Percentiles rank a stretch among this genome's conserved stretches.
These are phyloP conservation scores for Penaeus vannamei DNA, from an alignment of 1,140 invertebrate genomes.

Conservation along the genomic window DNA sequence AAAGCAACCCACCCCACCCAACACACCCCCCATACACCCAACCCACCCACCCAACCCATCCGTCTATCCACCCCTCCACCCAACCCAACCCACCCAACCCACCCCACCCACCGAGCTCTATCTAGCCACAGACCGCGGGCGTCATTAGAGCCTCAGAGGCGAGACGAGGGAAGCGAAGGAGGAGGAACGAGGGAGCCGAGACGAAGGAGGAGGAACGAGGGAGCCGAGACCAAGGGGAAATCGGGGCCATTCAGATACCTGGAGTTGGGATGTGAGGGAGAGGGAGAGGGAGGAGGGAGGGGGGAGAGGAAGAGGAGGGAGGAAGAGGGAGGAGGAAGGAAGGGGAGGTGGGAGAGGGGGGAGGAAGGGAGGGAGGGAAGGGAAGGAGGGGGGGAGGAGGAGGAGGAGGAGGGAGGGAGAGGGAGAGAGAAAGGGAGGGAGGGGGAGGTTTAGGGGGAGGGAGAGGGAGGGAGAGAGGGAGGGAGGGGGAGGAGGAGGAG, in stretches of 20 bases:
- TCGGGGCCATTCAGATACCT: not conserved
- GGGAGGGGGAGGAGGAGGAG: not conserved
- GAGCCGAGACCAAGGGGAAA: not conserved
- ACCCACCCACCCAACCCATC: no score
- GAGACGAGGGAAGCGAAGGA: not conserved
- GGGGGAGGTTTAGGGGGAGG: not conserved
- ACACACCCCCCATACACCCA: no score
- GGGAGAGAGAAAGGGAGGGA: not conserved
- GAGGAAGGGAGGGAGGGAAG: not conserved
- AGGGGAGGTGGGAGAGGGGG: not conserved
- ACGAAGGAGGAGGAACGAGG: not conserved
- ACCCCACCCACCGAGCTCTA: not conserved
- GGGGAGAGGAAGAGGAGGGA: not conserved
- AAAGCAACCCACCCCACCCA: no score
- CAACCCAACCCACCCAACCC: no score
- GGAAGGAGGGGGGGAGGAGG: no score
- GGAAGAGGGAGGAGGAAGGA: not conserved
- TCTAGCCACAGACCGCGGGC: not conserved
- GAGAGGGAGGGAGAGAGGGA: not conserved
- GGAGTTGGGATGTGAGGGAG: not conserved
- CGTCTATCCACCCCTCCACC: no score
- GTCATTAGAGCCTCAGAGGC: not conserved
- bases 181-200: not conserved
- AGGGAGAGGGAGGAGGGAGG: not conserved
- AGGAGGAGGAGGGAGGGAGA: not conserved